phyloP scores from a whole-genome alignment of 2,113 vertebrate genomes.

The Pardalotus punctatus region DNA sequence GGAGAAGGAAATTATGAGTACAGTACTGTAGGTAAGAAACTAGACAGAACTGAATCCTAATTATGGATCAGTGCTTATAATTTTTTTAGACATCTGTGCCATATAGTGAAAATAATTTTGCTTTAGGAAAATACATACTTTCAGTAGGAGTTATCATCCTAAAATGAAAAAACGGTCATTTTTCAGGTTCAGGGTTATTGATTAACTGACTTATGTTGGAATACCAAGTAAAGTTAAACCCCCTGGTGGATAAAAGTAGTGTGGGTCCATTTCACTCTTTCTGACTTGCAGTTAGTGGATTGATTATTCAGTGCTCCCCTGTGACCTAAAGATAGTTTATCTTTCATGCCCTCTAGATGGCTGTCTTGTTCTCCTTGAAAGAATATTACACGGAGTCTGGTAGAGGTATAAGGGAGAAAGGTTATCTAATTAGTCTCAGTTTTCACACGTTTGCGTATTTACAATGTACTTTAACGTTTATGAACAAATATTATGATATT shows the following conservation, averaged over 20 bases:
- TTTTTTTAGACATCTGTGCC: neutral
- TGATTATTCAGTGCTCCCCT: neutral
- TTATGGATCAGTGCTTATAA: neutral
- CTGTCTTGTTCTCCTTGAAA: slow-evolving; percentile 53
- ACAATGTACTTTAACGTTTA: neutral
- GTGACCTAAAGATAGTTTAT: neutral
- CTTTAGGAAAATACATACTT: neutral
- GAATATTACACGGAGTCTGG: neutral
- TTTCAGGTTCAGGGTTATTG: neutral
- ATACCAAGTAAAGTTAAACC: neutral
- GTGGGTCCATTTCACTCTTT: neutral
- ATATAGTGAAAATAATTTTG: neutral
- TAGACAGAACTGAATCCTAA: neutral
- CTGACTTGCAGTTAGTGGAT: neutral
- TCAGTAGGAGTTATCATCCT: neutral
- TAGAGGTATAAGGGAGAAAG: neutral
- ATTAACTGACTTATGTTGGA: neutral
- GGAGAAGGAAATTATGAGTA: neutral
- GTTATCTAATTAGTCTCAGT: neutral
- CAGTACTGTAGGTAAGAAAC: neutral
- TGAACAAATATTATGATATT: neutral
- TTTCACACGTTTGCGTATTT: neutral
- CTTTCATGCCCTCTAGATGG: slow-evolving; percentile 58
- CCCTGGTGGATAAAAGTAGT: neutral
- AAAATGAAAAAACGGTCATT: neutral